Percentiles rank a stretch among this genome's conserved stretches.
phyloP scores from a whole-genome alignment of 2,797 vertebrate species.

The Petrocephalus schoutedeni region DNA sequence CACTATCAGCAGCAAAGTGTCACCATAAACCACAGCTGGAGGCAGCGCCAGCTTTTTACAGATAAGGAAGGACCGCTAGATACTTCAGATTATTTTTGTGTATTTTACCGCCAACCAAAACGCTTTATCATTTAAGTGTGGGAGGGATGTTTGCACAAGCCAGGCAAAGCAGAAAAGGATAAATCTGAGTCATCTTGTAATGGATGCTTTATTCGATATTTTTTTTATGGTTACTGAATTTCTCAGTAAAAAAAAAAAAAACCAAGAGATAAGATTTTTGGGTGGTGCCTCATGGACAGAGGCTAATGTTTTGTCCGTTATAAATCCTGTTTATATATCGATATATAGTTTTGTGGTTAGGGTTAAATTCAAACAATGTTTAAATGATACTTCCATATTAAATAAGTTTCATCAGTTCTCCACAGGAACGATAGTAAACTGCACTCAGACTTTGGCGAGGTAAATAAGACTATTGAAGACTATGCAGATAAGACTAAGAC shows the following conservation, averaged over 20 bases:
- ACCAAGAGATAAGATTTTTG: background rate
- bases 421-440: background rate
- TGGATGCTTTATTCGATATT: background rate
- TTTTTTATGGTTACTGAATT: background rate
- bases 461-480: background rate
- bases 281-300: background rate
- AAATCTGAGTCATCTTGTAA: background rate
- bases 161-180: background rate
- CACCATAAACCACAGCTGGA: background rate
- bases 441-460: background rate
- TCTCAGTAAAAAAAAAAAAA: background rate
- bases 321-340: background rate
- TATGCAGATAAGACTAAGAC: background rate
- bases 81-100: background rate
- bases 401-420: background rate
- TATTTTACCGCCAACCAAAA: background rate
- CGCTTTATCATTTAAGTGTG: background rate
- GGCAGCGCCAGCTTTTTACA: background rate
- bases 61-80: background rate
- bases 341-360: background rate
- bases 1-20: background rate
- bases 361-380: background rate
- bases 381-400: background rate
- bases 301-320: background rate
- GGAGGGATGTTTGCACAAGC: background rate